Conservation (phyloP, 2,888 invertebrate genomes). For the Portevinia maculata region DNA sequence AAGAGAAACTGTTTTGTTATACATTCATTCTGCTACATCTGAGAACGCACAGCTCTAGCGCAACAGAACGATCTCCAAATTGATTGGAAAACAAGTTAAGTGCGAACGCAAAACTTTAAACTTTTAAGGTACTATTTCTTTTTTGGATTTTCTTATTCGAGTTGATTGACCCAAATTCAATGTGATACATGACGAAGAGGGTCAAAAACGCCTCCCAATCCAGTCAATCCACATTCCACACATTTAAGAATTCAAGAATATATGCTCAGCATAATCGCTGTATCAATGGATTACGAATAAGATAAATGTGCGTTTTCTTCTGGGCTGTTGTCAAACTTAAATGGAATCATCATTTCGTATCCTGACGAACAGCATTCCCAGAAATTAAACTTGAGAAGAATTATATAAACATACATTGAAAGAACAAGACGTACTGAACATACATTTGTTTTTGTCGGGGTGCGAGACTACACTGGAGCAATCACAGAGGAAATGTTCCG, state of each 20-base stretch:
- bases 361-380: slow-evolving; percentile 26
- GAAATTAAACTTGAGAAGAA: neutral
- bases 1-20: too few species aligned
- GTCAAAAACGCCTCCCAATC: slow-evolving; percentile 22
- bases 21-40: too few species aligned
- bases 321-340: slow-evolving; percentile 23
- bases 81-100: neutral
- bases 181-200: slow-evolving; percentile 32
- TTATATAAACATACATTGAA: too few species aligned
- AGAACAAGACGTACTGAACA: too few species aligned
- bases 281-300: slow-evolving; percentile 28
- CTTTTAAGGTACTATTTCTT: slow-evolving; percentile 4
- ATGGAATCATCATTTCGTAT: neutral
- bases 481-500: too few species aligned
- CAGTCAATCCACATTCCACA: slow-evolving; percentile 11
- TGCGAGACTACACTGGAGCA: too few species aligned
- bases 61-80: neutral
- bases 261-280: slow-evolving; percentile 14
- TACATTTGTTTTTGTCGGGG: too few species aligned
- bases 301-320: slow-evolving; percentile 28
- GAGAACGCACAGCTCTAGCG: too few species aligned
- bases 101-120: neutral
- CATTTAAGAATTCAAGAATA: slow-evolving; percentile 54
- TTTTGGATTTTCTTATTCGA: slow-evolving; percentile 2
- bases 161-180: slow-evolving; percentile 1